Evolutionary conservation across 2,113 vertebrate genomes (phyloP).

Genomic region (Mellivora capensis): DNA sequence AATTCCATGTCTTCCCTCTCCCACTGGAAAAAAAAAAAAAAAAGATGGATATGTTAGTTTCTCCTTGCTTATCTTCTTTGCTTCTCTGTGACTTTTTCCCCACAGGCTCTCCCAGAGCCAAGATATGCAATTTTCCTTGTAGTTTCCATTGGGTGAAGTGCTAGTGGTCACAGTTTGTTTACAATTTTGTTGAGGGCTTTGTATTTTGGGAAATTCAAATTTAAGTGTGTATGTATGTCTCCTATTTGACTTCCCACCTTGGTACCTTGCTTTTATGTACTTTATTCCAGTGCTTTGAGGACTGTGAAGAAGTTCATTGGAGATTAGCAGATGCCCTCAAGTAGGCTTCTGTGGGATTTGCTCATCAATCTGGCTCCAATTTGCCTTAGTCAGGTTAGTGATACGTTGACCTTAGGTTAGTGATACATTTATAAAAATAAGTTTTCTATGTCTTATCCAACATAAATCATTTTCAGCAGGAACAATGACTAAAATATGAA

Average conservation of each 20-base stretch:
- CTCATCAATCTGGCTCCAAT: neutral
- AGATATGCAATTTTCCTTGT: neutral
- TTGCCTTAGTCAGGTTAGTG: neutral
- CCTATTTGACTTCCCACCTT: neutral
- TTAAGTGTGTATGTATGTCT: neutral
- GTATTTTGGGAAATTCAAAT: neutral
- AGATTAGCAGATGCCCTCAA: neutral
- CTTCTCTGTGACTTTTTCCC: neutral
- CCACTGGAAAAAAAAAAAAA: neutral
- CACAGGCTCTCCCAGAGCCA: neutral
- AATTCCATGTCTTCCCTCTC: neutral
- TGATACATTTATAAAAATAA: neutral
- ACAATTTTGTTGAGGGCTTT: neutral
- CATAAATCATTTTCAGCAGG: neutral
- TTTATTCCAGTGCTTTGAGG: neutral
- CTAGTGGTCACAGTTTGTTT: neutral
- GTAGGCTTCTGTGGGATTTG: neutral
- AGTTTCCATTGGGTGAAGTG: neutral
- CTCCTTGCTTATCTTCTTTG: neutral
- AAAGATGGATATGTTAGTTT: neutral
- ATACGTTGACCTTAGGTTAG: neutral
- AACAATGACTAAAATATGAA: neutral
- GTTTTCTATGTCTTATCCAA: neutral
- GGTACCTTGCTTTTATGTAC: neutral
- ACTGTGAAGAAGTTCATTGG: neutral